phyloP scores from a whole-genome alignment of 2,113 vertebrate genomes.

The Thinocorus orbignyianus region DNA sequence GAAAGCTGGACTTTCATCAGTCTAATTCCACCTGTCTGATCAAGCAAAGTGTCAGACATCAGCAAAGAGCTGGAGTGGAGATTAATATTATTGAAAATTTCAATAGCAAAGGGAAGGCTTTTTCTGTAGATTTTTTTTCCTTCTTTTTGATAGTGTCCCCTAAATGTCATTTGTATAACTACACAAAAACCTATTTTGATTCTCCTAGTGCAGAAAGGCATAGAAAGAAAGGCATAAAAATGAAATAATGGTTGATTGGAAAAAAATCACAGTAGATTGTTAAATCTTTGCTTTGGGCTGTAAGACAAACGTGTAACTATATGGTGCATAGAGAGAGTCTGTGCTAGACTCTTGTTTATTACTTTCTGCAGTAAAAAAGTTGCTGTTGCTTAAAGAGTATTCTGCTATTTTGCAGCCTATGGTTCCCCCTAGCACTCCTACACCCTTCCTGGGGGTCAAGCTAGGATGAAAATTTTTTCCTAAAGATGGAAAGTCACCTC shows the following conservation, averaged over 20 bases:
- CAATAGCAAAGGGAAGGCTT: neutral
- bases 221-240: neutral
- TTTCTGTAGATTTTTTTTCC: neutral
- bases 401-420: neutral
- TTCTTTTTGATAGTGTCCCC: neutral
- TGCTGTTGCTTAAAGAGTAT: neutral
- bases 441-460: neutral
- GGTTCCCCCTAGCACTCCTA: neutral
- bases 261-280: neutral
- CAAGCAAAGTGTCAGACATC: neutral
- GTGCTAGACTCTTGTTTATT: neutral
- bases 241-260: neutral
- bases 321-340: neutral
- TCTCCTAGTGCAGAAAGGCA: neutral
- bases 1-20: neutral
- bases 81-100: neutral
- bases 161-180: constrained; percentile 33
- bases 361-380: neutral
- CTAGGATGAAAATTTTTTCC: neutral
- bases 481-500: neutral
- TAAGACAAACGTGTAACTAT: neutral
- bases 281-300: constrained; percentile 1
- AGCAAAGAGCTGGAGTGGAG: neutral
- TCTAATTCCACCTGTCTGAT: neutral
- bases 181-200: neutral